Percentiles rank a stretch among this genome's conserved stretches.
phyloP scores from a whole-genome alignment of 1,140 invertebrate genomes.

The Drosophila setifemur region DNA sequence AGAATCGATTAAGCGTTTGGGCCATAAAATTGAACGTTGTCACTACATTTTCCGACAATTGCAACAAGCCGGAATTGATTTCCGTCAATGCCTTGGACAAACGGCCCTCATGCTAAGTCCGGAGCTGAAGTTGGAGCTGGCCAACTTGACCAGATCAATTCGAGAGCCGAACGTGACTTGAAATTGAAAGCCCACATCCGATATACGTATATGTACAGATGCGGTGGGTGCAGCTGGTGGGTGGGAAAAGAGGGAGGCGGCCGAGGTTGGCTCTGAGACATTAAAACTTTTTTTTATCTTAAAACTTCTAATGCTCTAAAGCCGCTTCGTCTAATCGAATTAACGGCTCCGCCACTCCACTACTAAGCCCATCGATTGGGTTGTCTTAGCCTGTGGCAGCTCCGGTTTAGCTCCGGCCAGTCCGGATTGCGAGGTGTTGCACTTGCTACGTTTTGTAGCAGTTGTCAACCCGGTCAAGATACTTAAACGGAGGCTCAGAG shows the following conservation, averaged over 20 bases:
- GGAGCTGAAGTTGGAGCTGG: slow-evolving; percentile 3
- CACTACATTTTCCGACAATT: slow-evolving; percentile 34
- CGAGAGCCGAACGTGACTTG: slow-evolving; percentile 64
- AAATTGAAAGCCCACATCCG: slow-evolving; percentile 66
- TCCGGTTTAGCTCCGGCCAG: slow-evolving; percentile 11
- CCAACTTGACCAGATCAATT: slow-evolving; percentile 39
- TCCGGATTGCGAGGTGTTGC: slow-evolving; percentile 7
- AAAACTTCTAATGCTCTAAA: slow-evolving; percentile 38
- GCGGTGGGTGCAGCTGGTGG: slow-evolving; percentile 5
- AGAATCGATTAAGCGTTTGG: background rate
- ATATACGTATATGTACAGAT: slow-evolving; percentile 29
- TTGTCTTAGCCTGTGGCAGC: slow-evolving; percentile 5
- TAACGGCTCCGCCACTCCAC: slow-evolving; percentile 4
- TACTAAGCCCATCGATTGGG: background rate
- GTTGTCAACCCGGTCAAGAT: background rate
- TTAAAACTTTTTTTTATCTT: slow-evolving; percentile 37
- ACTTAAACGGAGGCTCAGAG: background rate
- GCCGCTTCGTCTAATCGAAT: slow-evolving; percentile 38
- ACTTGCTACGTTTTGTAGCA: background rate
- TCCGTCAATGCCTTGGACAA: slow-evolving; percentile 29
- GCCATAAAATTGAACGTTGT: slow-evolving; percentile 28
- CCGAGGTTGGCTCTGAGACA: slow-evolving; percentile 1
- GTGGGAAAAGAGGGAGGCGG: background rate
- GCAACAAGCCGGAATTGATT: slow-evolving; percentile 31
- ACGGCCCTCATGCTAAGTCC: slow-evolving; percentile 40